Evolutionary conservation across 2,888 invertebrate species (phyloP).

Genomic region (Pollenia labialis): DNA sequence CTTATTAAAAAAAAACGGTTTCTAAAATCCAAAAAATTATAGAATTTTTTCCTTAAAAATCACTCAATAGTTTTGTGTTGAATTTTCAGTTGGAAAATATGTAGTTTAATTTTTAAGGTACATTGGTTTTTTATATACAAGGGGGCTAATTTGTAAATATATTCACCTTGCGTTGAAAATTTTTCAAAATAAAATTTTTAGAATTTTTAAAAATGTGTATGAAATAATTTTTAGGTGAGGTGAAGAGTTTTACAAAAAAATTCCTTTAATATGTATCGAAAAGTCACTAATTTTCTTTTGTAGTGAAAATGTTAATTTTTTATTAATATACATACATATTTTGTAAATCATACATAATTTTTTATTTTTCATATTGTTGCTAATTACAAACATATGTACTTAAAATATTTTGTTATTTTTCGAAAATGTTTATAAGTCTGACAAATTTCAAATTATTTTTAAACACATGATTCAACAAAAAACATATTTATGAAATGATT

Average conservation of each 20-base stretch:
- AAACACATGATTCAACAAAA: conserved; percentile 55
- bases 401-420: conserved; percentile 11
- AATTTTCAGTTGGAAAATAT: too few species aligned
- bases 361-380: conserved; percentile 31
- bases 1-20: too few species aligned
- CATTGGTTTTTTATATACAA: too few species aligned
- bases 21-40: too few species aligned
- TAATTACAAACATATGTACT: neutral
- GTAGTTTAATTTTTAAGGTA: too few species aligned
- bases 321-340: conserved; percentile 1
- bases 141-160: too few species aligned
- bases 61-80: too few species aligned
- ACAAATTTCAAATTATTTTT: conserved; percentile 48
- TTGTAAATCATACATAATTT: neutral
- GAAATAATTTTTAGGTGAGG: too few species aligned
- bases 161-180: too few species aligned
- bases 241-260: neutral
- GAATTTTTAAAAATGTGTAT: too few species aligned
- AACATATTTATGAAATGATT: conserved; percentile 25
- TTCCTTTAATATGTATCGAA: conserved; percentile 6
- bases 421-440: conserved; percentile 12
- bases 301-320: conserved; percentile 31
- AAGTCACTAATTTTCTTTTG: conserved; percentile 40
- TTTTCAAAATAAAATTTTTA: too few species aligned
- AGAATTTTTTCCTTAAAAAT: too few species aligned